Conservation (phyloP, 2,113 vertebrate genomes). For the Tinamus guttatus region DNA sequence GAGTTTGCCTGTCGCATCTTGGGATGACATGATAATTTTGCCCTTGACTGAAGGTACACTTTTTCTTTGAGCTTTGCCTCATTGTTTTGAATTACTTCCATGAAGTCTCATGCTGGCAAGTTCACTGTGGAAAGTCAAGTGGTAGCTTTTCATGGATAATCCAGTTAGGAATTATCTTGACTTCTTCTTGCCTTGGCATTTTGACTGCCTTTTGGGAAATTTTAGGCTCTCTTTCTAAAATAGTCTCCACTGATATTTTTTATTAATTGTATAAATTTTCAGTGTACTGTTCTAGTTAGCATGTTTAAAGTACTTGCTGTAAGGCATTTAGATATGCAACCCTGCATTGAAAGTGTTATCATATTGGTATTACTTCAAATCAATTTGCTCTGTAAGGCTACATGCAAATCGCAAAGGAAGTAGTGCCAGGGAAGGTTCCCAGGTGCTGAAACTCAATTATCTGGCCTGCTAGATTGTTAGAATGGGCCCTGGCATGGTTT, state of each 20-base stretch:
- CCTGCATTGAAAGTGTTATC: not conserved
- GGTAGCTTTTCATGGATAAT: constrained; percentile 14
- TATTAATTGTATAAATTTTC: not conserved
- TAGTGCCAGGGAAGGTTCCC: not conserved
- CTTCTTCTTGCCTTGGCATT: not conserved
- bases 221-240: not conserved
- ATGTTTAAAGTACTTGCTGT: not conserved
- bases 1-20: constrained; percentile 54
- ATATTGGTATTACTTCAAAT: not conserved
- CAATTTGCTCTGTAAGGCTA: not conserved
- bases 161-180: constrained; percentile 19
- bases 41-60: constrained; percentile 9
- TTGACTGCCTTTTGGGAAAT: not conserved
- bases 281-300: not conserved
- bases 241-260: accelerated
- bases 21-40: constrained; percentile 50
- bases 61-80: not conserved
- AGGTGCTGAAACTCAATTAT: constrained; percentile 54
- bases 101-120: not conserved
- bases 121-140: constrained; percentile 24
- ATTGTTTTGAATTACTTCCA: constrained; percentile 44
- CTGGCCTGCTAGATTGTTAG: constrained; percentile 23
- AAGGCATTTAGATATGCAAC: accelerated
- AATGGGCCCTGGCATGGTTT: not conserved
- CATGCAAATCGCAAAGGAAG: not conserved